These are phyloP conservation scores for Theretra japonica DNA, from an alignment of 2,888 invertebrate species.

Conservation along the genomic window DNA sequence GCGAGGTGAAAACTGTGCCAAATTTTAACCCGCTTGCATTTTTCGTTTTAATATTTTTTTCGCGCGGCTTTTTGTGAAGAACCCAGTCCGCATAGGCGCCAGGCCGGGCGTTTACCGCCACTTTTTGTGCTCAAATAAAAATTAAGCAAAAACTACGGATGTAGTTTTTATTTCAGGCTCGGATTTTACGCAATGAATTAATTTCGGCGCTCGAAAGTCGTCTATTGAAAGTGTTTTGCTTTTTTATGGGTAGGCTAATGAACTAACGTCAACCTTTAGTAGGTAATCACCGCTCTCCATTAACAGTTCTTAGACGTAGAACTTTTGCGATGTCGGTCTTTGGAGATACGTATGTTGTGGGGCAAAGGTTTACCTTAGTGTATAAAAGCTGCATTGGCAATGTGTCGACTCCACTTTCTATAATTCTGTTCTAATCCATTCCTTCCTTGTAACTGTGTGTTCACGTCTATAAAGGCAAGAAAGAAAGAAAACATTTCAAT, in stretches of 20 bases:
- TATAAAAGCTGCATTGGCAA: too few species aligned
- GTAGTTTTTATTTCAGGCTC: not conserved
- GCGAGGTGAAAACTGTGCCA: constrained; percentile 1
- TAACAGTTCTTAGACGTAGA: too few species aligned
- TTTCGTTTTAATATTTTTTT: constrained; percentile 27
- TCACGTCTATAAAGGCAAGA: too few species aligned
- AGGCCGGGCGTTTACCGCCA: constrained; percentile 10
- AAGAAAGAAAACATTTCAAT: too few species aligned
- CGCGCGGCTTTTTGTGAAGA: not conserved
- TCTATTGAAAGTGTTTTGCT: not conserved
- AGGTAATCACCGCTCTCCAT: too few species aligned
- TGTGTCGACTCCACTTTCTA: too few species aligned
- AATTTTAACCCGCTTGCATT: constrained; percentile 22
- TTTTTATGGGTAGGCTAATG: not conserved
- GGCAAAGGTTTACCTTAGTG: too few species aligned
- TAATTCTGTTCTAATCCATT: too few species aligned
- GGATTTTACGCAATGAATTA: not conserved
- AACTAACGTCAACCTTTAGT: too few species aligned
- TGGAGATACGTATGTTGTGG: too few species aligned
- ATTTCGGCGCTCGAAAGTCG: not conserved
- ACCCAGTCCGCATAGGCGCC: constrained; percentile 1
- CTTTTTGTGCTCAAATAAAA: constrained; percentile 24
- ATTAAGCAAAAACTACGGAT: constrained; percentile 1
- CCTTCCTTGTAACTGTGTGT: too few species aligned
- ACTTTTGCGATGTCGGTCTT: too few species aligned